Evolutionary conservation across 2,797 vertebrate species (phyloP), one percentile per base, ranked within the genome.

Genomic region (Silurus aristotelis): DNA sequence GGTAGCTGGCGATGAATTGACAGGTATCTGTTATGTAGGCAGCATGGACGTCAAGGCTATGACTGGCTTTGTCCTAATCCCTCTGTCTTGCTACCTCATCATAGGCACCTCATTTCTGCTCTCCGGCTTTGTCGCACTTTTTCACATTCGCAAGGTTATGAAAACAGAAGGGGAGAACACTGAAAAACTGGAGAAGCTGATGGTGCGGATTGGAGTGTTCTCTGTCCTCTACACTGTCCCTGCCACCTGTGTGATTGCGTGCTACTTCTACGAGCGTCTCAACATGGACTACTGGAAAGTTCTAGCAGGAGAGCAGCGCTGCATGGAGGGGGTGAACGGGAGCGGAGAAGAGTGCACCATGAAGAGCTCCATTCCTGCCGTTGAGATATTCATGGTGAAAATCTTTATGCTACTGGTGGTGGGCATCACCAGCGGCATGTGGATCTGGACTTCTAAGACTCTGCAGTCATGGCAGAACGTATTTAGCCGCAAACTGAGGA

Each of bases 381-480:
- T 99, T 84, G 98, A 99, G 92, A 96, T 99, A 90, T 99, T 99
- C 92, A 97, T 99, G 98, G 96, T 99, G 83, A 99, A 99, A 93
- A 95, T 98, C 80, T 99, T 98, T 92, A 99, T 99, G 98, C 93
- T 98, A 63, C 87, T 99, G 90, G 97, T 99, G 83, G 98, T 99
- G 92, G 98, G 98, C 85, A 98, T 99, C 92, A 99, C 98, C 17
- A 99, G 98, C 7, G 98, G 98, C 64, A 96, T 99, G 96, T 99
- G 98, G 98, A 96, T 99, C 92, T 99, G 98, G 98, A 99, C 97
- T 46, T 97, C 97, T 85, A 99, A 99, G 93, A 99, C 98, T 0
- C 93, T 99, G 87, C 98, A 98, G 86, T 98, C 98, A 6, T 99
- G 98, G 98, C 98, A 98, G 93, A 96, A 96, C 0, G 95, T 99